Base-by-base conservation (phyloP, 2,888 invertebrate species). In the Diaphora mendica region DNA sequence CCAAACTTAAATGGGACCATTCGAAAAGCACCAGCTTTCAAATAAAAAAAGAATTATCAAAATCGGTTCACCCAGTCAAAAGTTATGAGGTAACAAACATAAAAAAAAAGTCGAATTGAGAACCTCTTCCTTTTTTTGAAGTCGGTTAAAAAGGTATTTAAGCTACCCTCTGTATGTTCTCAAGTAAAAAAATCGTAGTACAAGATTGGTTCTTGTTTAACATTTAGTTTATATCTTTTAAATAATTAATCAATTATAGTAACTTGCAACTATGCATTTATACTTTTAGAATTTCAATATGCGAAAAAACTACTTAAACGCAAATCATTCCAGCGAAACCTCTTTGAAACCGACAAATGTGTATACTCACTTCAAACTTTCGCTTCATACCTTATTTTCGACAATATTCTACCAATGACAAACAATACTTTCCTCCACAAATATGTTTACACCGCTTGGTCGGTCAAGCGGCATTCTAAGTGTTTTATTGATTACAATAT, bases 381-480 rank as follows among this genome's bases (percentile, higher is more conserved):
- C 68, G 20, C 30, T 51, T 0, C 55, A 23, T 66, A 48, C 17
- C 35, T 39, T 48, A 48, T 33, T 64, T 64, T 55, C 51, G 48
- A 51, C 64, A 48, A 55, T 55, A 48, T 30, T 39, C 55, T 17
- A 20, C 26, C 68, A 76, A 70, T 71, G 77, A 80, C 77, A 76
- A 3, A 26, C 77, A 77, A 74, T 71, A 75, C 82, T 83, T 83
- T 83, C 81, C 67, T 64, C 68, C 68, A 79, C 77, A 71, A 70
- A 72, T 66, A 69, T 77, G 82, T 75, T 73, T 30, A 69, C 69
- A 70, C 68, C 79, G 84, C 73, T 75, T 80, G 73, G 81, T 75
- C 62, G 69, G 76, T 76, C 79, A 85, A 76, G 72, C 77, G 76
- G 66, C 68, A 55, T 75, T 74, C 48, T 39, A 35, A 39, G 51